Conservation (phyloP, 2,797 vertebrate genomes). For the Oreochromis mossambicus region DNA sequence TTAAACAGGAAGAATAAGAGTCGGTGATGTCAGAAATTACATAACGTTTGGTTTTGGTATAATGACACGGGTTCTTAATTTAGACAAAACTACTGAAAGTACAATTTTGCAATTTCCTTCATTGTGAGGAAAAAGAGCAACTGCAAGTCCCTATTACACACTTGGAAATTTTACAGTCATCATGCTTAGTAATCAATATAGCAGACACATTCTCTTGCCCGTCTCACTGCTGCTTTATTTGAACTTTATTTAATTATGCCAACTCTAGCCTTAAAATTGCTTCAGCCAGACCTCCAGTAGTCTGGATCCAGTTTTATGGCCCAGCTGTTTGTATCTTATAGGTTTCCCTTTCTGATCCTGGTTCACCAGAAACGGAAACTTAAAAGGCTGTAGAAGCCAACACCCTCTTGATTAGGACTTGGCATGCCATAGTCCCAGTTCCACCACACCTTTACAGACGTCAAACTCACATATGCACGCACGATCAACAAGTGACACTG, state of each 20-base stretch:
- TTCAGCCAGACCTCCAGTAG: conserved; percentile 8
- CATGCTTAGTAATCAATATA: neutral
- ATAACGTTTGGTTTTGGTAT: neutral
- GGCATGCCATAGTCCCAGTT: conserved; percentile 33
- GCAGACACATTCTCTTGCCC: neutral
- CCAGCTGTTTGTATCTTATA: conserved; percentile 26
- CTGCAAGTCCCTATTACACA: neutral
- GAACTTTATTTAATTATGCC: neutral
- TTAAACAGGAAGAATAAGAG: neutral
- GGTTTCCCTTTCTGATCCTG: conserved; percentile 52
- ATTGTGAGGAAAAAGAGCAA: neutral
- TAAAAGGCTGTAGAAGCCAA: conserved; percentile 48
- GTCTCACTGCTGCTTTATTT: neutral
- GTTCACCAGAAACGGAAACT: conserved; percentile 67
- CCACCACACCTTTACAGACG: conserved; percentile 65
- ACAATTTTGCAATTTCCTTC: neutral
- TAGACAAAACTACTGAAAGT: neutral
- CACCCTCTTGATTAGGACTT: conserved; percentile 45
- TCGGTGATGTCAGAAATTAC: neutral
- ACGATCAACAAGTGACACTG: conserved; percentile 55
- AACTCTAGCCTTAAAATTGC: neutral
- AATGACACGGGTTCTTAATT: neutral
- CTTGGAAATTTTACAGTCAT: neutral
- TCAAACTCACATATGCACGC: conserved; percentile 40
- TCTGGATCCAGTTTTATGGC: conserved; percentile 14